Conservation (phyloP, 53 echinoderm and acorn worm genomes). For the Holothuria scabra region DNA sequence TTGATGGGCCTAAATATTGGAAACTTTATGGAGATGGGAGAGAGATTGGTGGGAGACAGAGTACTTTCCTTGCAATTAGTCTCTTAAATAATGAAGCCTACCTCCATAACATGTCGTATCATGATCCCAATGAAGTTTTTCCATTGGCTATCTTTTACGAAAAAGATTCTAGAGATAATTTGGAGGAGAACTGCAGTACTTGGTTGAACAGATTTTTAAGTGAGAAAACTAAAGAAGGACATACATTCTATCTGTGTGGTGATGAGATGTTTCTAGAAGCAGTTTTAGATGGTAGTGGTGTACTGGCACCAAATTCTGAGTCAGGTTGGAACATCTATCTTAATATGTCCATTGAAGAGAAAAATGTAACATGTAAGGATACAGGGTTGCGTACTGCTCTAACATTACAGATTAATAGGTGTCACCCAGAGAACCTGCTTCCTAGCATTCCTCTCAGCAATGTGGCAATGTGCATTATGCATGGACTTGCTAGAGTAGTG, state of each 20-base stretch:
- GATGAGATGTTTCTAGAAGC: constrained; percentile 68
- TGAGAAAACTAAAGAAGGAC: neutral
- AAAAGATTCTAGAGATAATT: constrained; percentile 68
- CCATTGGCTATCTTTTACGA: constrained; percentile 71
- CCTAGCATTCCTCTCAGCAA: constrained; percentile 53
- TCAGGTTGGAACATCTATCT: constrained; percentile 75
- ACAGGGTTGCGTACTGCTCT: constrained; percentile 58
- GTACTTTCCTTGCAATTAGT: constrained; percentile 54
- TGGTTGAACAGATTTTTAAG: neutral
- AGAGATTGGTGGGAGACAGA: constrained; percentile 63
- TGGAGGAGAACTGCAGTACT: constrained; percentile 51
- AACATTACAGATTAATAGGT: constrained; percentile 37
- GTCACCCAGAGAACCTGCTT: constrained; percentile 53
- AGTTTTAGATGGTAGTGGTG: constrained; percentile 62
- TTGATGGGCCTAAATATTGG: neutral
- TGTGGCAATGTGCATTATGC: constrained; percentile 50
- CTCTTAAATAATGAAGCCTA: constrained; percentile 55
- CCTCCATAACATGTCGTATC: constrained; percentile 49
- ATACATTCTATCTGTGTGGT: constrained; percentile 53
- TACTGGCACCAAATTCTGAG: constrained; percentile 57
- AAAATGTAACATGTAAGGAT: constrained; percentile 39
- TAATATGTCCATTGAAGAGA: constrained; percentile 34
- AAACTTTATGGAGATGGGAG: constrained; percentile 59
- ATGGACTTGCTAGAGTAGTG: constrained; percentile 60
- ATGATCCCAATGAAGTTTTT: constrained; percentile 62